phyloP scores from a whole-genome alignment of 2,797 vertebrate species.

The Hippoglossus hippoglossus region DNA sequence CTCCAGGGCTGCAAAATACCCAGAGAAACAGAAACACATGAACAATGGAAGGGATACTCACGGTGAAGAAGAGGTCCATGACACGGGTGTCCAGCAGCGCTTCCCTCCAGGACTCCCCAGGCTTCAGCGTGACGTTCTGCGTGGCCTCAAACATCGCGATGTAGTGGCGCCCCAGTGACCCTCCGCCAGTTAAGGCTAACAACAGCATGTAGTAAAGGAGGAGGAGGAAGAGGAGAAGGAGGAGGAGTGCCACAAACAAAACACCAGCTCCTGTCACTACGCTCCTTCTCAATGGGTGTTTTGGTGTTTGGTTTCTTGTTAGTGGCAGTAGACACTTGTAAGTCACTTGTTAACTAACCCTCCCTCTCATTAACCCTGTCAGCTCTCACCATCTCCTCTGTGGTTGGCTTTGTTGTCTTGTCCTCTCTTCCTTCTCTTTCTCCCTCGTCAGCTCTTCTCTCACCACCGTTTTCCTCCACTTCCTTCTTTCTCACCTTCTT shows the following conservation, averaged over 20 bases:
- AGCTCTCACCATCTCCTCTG: constrained; percentile 51
- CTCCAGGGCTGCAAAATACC: not conserved
- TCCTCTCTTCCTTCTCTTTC: constrained; percentile 43
- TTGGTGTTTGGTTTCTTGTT: constrained; percentile 39
- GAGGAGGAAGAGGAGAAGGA: constrained; percentile 64
- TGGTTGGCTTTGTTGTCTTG: constrained; percentile 43
- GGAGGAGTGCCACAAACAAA: constrained; percentile 56
- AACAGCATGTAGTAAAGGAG: constrained; percentile 83
- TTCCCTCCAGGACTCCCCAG: constrained; percentile 97
- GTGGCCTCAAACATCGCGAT: constrained; percentile 99
- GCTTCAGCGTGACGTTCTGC: constrained; percentile 98
- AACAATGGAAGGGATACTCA: constrained; percentile 79
- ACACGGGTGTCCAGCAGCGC: constrained; percentile 96
- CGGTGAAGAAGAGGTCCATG: constrained; percentile 99
- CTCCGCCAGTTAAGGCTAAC: constrained; percentile 93
- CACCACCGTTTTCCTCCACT: constrained; percentile 15
- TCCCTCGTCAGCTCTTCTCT: constrained; percentile 40
- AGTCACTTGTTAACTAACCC: constrained; percentile 45
- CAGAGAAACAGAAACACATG: not conserved
- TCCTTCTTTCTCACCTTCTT: constrained; percentile 36
- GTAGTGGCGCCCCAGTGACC: constrained; percentile 99
- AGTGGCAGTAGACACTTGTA: constrained; percentile 47
- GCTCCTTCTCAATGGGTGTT: constrained; percentile 53
- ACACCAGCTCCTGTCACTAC: constrained; percentile 62
- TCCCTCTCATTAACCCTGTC: constrained; percentile 55